Evolutionary conservation across 1,140 invertebrate species (phyloP).

Genomic region (Tribolium madens): DNA sequence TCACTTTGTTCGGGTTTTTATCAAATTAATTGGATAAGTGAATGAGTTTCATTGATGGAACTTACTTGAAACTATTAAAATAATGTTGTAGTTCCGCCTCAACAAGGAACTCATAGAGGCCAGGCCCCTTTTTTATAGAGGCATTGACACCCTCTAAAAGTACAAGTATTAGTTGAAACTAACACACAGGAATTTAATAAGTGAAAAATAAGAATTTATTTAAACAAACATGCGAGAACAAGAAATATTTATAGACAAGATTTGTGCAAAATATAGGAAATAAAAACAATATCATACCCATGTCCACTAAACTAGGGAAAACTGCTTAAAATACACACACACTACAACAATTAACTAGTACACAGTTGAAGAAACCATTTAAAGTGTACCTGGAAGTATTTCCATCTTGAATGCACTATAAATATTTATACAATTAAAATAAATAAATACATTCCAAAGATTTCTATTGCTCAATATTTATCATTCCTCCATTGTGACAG

Average conservation of each 20-base stretch:
- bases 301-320: conserved; percentile 50
- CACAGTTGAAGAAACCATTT: conserved; percentile 45
- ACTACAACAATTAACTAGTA: conserved; percentile 48
- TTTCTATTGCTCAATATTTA: conserved; percentile 51
- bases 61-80: conserved; percentile 76
- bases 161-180: conserved; percentile 13
- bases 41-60: conserved; percentile 17
- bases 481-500: conserved; percentile 49
- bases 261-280: conserved; percentile 38
- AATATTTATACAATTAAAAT: conserved; percentile 55
- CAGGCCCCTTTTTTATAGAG: conserved; percentile 71
- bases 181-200: background rate
- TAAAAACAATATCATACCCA: conserved; percentile 49
- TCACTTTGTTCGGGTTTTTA: conserved; percentile 53
- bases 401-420: conserved; percentile 57
- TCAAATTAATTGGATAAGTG: conserved; percentile 54
- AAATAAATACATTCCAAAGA: conserved; percentile 55
- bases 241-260: conserved; percentile 7
- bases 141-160: conserved; percentile 63
- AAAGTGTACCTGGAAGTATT: conserved; percentile 61
- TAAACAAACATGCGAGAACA: conserved; percentile 7
- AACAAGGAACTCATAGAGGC: conserved; percentile 89
- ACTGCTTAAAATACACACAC: conserved; percentile 50
- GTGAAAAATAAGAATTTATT: background rate
- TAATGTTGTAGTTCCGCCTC: conserved; percentile 93